Evolutionary conservation across 2,797 vertebrate species (phyloP).

Genomic region (Molossus alvarezi): DNA sequence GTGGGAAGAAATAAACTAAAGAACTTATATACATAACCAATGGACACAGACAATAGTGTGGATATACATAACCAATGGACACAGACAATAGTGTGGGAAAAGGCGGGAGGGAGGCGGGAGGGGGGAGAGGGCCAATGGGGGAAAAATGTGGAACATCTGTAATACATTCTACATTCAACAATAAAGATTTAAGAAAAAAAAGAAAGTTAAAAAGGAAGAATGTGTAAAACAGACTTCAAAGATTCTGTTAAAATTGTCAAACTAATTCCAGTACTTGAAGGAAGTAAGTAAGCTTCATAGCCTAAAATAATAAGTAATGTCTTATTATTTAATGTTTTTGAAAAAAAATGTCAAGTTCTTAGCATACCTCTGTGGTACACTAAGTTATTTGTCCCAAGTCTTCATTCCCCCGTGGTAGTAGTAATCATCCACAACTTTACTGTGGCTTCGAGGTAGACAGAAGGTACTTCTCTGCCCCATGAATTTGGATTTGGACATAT

Average conservation of each 20-base stretch:
- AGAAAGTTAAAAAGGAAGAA: background rate
- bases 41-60: too few relatives aligned
- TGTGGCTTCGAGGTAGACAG: background rate
- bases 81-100: too few relatives aligned
- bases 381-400: background rate
- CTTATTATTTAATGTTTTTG: background rate
- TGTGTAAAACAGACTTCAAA: slow-evolving; percentile 34
- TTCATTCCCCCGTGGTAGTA: background rate
- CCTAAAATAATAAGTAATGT: slow-evolving; percentile 1
- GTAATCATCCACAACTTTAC: background rate
- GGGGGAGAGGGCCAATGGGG: too few relatives aligned
- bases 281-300: slow-evolving; percentile 10
- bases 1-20: too few relatives aligned
- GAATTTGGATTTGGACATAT: background rate
- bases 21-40: too few relatives aligned
- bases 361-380: background rate
- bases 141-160: too few relatives aligned
- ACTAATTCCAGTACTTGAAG: slow-evolving; percentile 25
- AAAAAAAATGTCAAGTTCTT: background rate
- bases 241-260: slow-evolving; percentile 32
- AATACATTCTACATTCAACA: too few relatives aligned
- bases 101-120: too few relatives aligned
- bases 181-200: too few relatives aligned
- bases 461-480: slow-evolving; percentile 12
- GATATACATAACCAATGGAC: too few relatives aligned